A percentile compares a stretch with the other conserved stretches of the same genome.
Conservation (phyloP, 2,797 vertebrate species). For the Lepidocolaptes lacrymiger region DNA sequence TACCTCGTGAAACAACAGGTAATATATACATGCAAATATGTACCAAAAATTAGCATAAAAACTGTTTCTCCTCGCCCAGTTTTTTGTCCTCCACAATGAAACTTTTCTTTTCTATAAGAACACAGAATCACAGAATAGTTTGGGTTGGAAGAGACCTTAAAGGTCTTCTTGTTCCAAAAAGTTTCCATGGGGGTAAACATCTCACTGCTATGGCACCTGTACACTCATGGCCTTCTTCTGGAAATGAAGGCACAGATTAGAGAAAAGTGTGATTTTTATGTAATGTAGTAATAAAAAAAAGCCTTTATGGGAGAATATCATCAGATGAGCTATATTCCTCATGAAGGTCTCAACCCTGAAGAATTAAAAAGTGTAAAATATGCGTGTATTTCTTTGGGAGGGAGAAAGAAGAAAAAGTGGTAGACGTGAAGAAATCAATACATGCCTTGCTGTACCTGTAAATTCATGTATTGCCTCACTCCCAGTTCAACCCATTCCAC, state of each 20-base stretch:
- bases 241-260: not conserved
- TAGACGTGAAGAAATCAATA: not conserved
- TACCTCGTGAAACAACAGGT: not conserved
- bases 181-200: not conserved
- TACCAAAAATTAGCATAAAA: not conserved
- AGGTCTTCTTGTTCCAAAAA: not conserved
- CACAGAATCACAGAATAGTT: not conserved
- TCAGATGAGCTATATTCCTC: not conserved
- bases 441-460: not conserved
- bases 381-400: not conserved
- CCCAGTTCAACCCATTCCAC: not conserved
- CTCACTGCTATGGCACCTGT: not conserved
- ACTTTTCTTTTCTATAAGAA: not conserved
- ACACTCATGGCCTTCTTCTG: not conserved
- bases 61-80: not conserved
- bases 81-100: not conserved
- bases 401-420: not conserved
- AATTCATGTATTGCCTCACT: not conserved
- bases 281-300: not conserved
- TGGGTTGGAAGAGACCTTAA: not conserved
- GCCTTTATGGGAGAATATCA: not conserved
- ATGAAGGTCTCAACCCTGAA: not conserved
- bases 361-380: not conserved
- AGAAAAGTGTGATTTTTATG: not conserved
- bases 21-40: fast-evolving